A percentile compares a stretch with the other conserved stretches of the same genome.
phyloP scores from a whole-genome alignment of 1,140 invertebrate genomes.

The Lethrus apterus region DNA sequence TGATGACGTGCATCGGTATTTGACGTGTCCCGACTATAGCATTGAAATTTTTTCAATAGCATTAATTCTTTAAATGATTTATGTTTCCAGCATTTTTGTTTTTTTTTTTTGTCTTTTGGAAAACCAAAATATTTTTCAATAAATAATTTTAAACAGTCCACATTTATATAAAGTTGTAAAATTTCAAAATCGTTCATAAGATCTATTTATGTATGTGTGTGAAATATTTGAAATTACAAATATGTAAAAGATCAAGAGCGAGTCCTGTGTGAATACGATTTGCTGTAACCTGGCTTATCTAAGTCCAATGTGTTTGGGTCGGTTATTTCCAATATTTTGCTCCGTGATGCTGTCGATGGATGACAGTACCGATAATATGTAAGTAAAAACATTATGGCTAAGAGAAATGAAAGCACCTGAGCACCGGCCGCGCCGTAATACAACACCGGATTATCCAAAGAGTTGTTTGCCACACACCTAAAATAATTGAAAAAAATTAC shows the following conservation, averaged over 20 bases:
- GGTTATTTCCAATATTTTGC: slow-evolving; percentile 28
- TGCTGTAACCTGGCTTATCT: slow-evolving; percentile 36
- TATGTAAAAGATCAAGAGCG: slow-evolving; percentile 15
- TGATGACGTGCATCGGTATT: too few relatives aligned
- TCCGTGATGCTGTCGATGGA: slow-evolving; percentile 34
- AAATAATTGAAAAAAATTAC: slow-evolving; percentile 13
- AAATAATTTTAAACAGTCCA: too few relatives aligned
- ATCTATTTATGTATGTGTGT: too few relatives aligned
- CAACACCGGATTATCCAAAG: slow-evolving; percentile 34
- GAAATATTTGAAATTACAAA: too few relatives aligned
- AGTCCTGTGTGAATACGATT: slow-evolving; percentile 24
- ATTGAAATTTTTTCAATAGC: too few relatives aligned
- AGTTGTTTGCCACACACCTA: slow-evolving; percentile 39
- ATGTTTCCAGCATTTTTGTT: too few relatives aligned
- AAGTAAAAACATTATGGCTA: slow-evolving; percentile 43
- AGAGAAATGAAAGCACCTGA: slow-evolving; percentile 40
- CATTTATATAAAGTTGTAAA: too few relatives aligned
- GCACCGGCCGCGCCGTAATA: slow-evolving; percentile 39
- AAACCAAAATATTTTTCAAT: too few relatives aligned
- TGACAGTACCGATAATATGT: slow-evolving; percentile 47
- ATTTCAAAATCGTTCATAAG: too few relatives aligned
- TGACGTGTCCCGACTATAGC: too few relatives aligned
- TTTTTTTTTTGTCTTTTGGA: too few relatives aligned
- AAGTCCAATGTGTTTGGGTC: slow-evolving; percentile 24
- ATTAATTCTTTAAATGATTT: too few relatives aligned